phyloP scores from a whole-genome alignment of 2,888 invertebrate genomes.

The Dromius quadrimaculatus region DNA sequence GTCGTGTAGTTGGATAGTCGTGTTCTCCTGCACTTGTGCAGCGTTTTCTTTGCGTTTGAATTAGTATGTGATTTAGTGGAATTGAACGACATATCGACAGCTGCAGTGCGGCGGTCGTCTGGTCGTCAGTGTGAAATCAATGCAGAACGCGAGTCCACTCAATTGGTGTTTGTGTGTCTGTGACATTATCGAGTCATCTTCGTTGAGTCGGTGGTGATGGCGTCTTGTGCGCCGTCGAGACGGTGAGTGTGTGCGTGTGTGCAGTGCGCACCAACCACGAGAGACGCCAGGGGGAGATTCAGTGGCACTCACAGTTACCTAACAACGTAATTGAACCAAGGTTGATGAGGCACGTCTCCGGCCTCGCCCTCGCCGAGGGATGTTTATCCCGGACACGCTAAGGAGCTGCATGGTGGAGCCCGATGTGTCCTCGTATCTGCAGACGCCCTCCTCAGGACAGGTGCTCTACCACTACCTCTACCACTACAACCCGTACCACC shows the following conservation, averaged over 20 bases:
- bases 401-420: slow-evolving; percentile 96
- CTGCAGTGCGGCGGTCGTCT: slow-evolving; percentile 48
- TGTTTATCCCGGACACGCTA: slow-evolving; percentile 94
- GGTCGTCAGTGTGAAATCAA: slow-evolving; percentile 45
- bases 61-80: slow-evolving; percentile 42
- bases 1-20: slow-evolving; percentile 6
- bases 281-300: slow-evolving; percentile 10
- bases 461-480: slow-evolving; percentile 70
- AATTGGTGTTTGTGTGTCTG: slow-evolving; percentile 4
- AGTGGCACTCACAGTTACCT: too few relatives aligned
- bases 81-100: slow-evolving; percentile 51
- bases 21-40: slow-evolving; percentile 2
- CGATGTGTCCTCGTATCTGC: slow-evolving; percentile 94
- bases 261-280: slow-evolving; percentile 52
- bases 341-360: slow-evolving; percentile 63
- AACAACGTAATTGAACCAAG: not conserved
- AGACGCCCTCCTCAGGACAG: slow-evolving; percentile 96
- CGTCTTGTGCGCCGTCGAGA: slow-evolving; percentile 43
- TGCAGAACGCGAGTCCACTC: slow-evolving; percentile 38
- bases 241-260: slow-evolving; percentile 53
- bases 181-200: not conserved
- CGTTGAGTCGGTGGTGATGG: slow-evolving; percentile 37
- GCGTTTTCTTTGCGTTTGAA: slow-evolving; percentile 11
- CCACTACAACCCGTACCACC: slow-evolving; percentile 63
- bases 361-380: slow-evolving; percentile 64